A percentile compares a stretch with the other conserved stretches of the same genome.
These are phyloP conservation scores for Amblyornis subalaris DNA, from an alignment of 2,113 vertebrate species.

Conservation along the genomic window DNA sequence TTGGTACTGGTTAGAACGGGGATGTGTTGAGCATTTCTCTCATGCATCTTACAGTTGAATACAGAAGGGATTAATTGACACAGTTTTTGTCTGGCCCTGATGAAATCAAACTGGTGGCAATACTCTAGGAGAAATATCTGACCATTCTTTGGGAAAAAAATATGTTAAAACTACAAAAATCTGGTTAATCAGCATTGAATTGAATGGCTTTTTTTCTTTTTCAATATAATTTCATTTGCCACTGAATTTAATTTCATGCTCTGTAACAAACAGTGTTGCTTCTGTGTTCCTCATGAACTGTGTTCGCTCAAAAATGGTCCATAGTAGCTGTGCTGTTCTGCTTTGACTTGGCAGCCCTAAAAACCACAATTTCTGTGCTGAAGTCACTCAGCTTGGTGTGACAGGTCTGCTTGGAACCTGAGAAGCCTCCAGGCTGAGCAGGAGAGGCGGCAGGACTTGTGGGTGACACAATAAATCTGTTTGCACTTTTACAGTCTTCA, in stretches of 20 bases:
- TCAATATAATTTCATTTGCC: neutral
- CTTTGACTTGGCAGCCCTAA: neutral
- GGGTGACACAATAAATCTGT: neutral
- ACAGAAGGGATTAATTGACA: neutral
- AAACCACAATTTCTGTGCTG: neutral
- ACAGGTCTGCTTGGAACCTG: neutral
- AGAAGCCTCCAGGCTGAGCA: neutral
- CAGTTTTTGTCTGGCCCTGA: neutral
- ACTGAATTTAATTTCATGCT: neutral
- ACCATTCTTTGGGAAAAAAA: neutral
- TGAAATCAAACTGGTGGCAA: neutral
- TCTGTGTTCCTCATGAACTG: neutral
- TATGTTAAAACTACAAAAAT: neutral
- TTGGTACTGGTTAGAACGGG: neutral
- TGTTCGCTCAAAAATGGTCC: neutral
- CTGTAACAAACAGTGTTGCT: neutral
- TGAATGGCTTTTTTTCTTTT: neutral
- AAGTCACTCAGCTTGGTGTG: neutral
- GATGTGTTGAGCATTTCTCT: neutral
- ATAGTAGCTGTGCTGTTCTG: neutral
- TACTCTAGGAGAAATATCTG: neutral
- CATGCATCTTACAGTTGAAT: neutral
- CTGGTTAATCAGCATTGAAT: neutral
- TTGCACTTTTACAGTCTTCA: neutral
- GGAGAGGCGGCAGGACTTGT: neutral